These are phyloP conservation scores for Cheilosia soror DNA, from an alignment of 2,888 invertebrate species.

Conservation along the genomic window DNA sequence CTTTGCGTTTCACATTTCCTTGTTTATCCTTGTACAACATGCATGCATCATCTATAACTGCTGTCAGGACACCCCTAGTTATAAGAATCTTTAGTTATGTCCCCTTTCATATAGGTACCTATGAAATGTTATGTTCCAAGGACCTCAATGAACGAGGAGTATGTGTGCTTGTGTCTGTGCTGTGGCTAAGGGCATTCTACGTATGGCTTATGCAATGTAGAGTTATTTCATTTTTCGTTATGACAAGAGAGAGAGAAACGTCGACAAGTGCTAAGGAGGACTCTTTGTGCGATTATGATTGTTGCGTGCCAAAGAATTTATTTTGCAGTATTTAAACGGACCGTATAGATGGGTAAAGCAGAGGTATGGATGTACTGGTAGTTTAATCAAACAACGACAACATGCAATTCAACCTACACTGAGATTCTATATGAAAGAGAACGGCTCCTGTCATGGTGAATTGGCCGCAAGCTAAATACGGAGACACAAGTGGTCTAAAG, in stretches of 20 bases:
- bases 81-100: conserved; percentile 69
- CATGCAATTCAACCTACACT: conserved; percentile 42
- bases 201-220: conserved; percentile 28
- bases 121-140: conserved; percentile 50
- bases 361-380: neutral
- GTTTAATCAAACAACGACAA: conserved; percentile 49
- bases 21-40: conserved; percentile 70
- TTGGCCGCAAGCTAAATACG: conserved; percentile 26
- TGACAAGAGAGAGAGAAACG: conserved; percentile 26
- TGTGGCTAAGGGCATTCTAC: conserved; percentile 52
- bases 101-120: conserved; percentile 50
- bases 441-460: conserved; percentile 30
- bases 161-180: conserved; percentile 10
- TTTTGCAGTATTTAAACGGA: conserved; percentile 52
- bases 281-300: conserved; percentile 68
- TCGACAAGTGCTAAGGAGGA: conserved; percentile 62
- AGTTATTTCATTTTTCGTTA: conserved; percentile 46
- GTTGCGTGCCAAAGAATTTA: conserved; percentile 72
- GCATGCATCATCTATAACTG: conserved; percentile 64
- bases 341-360: conserved; percentile 1
- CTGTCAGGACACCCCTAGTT: conserved; percentile 69
- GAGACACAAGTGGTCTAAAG: conserved; percentile 38
- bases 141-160: conserved; percentile 43
- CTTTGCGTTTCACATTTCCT: conserved; percentile 71
- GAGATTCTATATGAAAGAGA: conserved; percentile 15